Conservation (phyloP, 2,797 vertebrate genomes). For the Neosilurus hyrtlii region DNA sequence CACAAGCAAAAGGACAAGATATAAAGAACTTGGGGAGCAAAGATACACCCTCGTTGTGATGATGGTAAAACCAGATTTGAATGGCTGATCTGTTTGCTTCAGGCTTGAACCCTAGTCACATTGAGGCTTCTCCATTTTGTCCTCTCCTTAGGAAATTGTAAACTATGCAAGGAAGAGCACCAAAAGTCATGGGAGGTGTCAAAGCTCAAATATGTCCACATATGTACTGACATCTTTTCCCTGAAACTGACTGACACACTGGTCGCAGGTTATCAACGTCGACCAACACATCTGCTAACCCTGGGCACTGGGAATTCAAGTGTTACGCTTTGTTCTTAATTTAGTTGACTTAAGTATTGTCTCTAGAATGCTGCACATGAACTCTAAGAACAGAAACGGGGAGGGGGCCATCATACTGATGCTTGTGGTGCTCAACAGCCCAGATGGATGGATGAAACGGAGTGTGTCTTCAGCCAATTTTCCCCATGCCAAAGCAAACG, state of each 20-base stretch:
- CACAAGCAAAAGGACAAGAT: conserved; percentile 51
- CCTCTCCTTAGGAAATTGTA: conserved; percentile 60
- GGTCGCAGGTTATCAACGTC: conserved; percentile 36
- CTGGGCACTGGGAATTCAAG: conserved; percentile 9
- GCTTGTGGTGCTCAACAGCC: background rate
- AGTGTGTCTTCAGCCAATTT: background rate
- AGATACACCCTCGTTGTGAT: conserved; percentile 51
- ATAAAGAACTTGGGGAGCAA: conserved; percentile 24
- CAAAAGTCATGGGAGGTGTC: conserved; percentile 54
- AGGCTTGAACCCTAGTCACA: conserved; percentile 4
- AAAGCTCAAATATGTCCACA: conserved; percentile 11
- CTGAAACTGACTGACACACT: conserved; percentile 60
- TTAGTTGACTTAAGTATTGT: conserved; percentile 46
- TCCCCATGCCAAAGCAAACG: conserved; percentile 50
- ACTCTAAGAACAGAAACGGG: background rate
- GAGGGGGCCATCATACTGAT: background rate
- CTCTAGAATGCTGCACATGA: conserved; percentile 31
- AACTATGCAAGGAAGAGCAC: conserved; percentile 66
- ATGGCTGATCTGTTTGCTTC: conserved; percentile 54
- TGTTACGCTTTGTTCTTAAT: background rate
- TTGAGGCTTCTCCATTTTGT: background rate
- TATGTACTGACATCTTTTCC: conserved; percentile 41
- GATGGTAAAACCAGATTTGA: conserved; percentile 19
- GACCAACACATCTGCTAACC: background rate
- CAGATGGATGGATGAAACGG: background rate